Conservation (phyloP, 1,140 invertebrate genomes). For the Pissodes strobi region DNA sequence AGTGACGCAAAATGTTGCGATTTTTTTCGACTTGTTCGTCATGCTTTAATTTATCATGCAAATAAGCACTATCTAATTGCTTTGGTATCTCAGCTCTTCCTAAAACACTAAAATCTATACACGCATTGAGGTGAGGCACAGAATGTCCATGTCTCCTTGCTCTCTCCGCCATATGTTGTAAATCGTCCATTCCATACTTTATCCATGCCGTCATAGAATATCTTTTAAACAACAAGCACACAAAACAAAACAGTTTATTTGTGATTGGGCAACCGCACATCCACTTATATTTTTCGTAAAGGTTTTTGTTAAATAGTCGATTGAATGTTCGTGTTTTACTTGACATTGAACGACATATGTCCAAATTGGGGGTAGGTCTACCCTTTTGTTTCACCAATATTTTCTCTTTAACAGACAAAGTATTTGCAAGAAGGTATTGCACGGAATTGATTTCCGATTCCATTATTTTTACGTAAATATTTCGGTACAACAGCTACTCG, state of each 20-base stretch:
- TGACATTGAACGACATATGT: too few species aligned
- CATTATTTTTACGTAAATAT: too few species aligned
- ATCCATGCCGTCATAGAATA: conserved; percentile 9
- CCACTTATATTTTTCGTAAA: conserved; percentile 29
- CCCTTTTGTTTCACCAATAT: too few species aligned
- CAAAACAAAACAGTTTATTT: conserved; percentile 35
- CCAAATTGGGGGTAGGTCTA: too few species aligned
- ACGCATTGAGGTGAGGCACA: conserved; percentile 8
- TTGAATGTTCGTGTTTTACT: background rate
- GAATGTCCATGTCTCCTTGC: conserved; percentile 28
- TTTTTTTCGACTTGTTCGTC: conserved; percentile 50
- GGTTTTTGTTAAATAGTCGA: conserved; percentile 12
- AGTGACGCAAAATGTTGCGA: conserved; percentile 46
- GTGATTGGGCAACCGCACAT: conserved; percentile 30
- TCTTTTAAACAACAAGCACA: conserved; percentile 25
- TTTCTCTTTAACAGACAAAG: too few species aligned
- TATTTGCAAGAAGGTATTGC: too few species aligned
- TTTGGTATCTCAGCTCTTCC: conserved; percentile 16
- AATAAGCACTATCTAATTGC: conserved; percentile 23
- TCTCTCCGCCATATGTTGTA: conserved; percentile 21
- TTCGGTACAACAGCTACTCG: too few species aligned
- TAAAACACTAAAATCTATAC: conserved; percentile 6
- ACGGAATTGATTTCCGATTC: too few species aligned
- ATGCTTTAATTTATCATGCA: conserved; percentile 20
- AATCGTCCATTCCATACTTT: conserved; percentile 20